Percentiles rank a stretch among this genome's conserved stretches.
These are phyloP conservation scores for Casuarius casuarius DNA, from an alignment of 2,113 vertebrate genomes.

Conservation along the genomic window DNA sequence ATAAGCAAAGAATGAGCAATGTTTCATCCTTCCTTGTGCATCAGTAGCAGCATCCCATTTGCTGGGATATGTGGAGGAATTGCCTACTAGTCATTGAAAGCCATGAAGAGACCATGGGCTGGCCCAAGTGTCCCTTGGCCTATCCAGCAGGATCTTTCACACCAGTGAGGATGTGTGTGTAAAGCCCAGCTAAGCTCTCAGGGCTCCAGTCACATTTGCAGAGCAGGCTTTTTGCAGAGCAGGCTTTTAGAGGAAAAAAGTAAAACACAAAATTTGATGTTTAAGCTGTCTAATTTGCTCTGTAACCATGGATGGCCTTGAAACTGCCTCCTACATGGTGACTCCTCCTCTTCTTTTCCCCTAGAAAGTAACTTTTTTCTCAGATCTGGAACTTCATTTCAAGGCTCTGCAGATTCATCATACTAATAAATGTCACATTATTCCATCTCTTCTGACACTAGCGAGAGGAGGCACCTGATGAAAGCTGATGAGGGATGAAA, in stretches of 20 bases:
- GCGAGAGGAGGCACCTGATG: constrained; percentile 1
- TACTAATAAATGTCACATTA: constrained; percentile 49
- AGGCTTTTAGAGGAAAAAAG: background rate
- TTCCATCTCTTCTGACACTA: background rate
- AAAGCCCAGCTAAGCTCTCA: background rate
- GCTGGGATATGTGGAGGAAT: background rate
- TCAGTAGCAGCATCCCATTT: background rate
- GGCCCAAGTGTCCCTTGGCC: background rate
- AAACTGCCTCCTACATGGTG: background rate
- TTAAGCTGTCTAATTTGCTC: background rate
- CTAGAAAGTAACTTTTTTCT: constrained; percentile 19
- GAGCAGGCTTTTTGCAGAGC: background rate
- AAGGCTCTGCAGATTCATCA: constrained; percentile 32
- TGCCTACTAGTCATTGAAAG: background rate
- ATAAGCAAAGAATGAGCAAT: background rate
- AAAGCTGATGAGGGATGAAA: constrained; percentile 28
- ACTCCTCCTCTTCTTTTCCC: background rate
- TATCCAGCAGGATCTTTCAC: background rate
- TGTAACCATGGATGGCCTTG: background rate
- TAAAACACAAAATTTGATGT: background rate
- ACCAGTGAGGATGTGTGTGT: background rate
- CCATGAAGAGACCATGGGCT: background rate
- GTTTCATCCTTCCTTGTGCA: background rate
- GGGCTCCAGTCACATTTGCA: background rate
- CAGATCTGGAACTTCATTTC: constrained; percentile 25